Base-by-base conservation (phyloP, 2,113 vertebrate genomes). In the Aegithalos caudatus region DNA sequence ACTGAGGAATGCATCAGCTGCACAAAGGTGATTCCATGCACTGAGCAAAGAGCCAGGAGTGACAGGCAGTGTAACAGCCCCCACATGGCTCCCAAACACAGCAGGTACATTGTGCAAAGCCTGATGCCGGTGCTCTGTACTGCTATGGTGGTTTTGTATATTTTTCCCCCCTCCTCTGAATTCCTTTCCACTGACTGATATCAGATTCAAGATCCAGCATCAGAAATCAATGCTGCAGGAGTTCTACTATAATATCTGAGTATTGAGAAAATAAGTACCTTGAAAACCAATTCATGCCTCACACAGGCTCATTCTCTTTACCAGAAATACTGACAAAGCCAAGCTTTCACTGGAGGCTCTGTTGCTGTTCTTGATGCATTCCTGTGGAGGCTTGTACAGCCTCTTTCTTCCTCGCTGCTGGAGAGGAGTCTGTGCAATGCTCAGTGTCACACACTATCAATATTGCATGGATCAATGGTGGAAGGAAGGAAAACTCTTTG, bases 141-240 rank as follows among this genome's bases (percentile, higher is more conserved):
- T 69, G 14, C 27, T 47, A 0, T 1, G 16, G 33, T 14, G 14
- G 0, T 12, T 60, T 87, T 70, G 40, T 27, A 22, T 4, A 27
- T 7, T 37, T 74, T 48, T 70, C 6, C 47, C 20, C 20, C 53
- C 12, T 58, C 23, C 28, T 48, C 86, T 90, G 74, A 90, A 79
- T 66, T 51, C 11, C 19, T 23, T 87, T 81, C 37, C 31, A 33
- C 45, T 61, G 21, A 48, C 1, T 0, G 6, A 24, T 62, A 48
- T 6, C 61, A 58, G 25, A 88, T 29, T 83, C 38, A 64, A 83
- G 62, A 84, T 33, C 25, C 65, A 81, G 38, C 38, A 78, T 1
- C 70, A 65, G 45, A 91, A 70, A 91, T 50, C 25, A 70, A 3
- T 70, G 44, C 17, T 62, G 28, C n/a, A 74, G 51, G 25, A 70